Evolutionary conservation across 1,140 invertebrate genomes (phyloP).

Genomic region (Sminthurinus signatus): DNA sequence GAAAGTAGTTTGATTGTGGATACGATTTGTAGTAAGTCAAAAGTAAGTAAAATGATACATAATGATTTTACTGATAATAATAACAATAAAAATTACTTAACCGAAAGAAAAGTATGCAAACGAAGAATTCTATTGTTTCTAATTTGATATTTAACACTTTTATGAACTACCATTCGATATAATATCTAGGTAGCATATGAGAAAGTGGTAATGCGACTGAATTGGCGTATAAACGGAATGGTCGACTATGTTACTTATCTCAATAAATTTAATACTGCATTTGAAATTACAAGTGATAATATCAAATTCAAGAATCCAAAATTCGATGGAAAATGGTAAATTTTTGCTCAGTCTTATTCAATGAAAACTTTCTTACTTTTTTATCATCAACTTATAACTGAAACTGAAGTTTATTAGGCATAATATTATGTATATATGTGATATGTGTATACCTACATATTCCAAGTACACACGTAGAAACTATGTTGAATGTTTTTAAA

Average conservation of each 20-base stretch:
- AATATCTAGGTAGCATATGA: slow-evolving; percentile 30
- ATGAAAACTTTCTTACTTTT: neutral
- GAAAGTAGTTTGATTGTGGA: too few species aligned
- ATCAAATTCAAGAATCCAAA: slow-evolving; percentile 20
- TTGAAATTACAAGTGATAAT: slow-evolving; percentile 17
- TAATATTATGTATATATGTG: neutral
- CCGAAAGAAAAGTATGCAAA: too few species aligned
- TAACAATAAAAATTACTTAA: too few species aligned
- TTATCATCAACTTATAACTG: neutral
- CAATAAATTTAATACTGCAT: slow-evolving; percentile 27
- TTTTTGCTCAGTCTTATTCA: neutral
- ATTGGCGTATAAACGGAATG: slow-evolving; percentile 22
- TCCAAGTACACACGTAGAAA: too few species aligned
- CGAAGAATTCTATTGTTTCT: too few species aligned
- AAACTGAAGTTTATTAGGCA: neutral
- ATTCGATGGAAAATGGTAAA: slow-evolving; percentile 23
- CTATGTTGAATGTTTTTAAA: slow-evolving; percentile 1
- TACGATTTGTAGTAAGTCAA: slow-evolving; percentile 3
- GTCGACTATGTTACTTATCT: slow-evolving; percentile 22
- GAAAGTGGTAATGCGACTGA: slow-evolving; percentile 15
- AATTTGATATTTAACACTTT: too few species aligned
- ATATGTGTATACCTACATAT: too few species aligned
- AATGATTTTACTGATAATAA: neutral
- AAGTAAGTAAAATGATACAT: neutral
- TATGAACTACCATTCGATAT: too few species aligned